Conservation (phyloP, 2,113 vertebrate genomes). For the Cervus canadensis region DNA sequence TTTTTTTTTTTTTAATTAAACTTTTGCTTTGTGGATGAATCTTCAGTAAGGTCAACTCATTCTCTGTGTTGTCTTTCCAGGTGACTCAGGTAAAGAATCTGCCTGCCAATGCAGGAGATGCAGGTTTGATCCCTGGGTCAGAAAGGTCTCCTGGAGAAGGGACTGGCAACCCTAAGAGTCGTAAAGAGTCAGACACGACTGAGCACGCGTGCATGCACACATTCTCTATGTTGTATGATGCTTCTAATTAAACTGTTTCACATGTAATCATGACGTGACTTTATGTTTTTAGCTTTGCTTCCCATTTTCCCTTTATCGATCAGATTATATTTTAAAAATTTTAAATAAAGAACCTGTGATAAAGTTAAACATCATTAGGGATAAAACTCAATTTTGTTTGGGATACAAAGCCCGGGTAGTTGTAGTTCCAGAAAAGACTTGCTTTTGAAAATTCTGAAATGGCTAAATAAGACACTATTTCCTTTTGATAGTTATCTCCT, state of each 20-base stretch:
- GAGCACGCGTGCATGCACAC: rapidly evolving
- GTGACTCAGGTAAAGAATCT: neutral
- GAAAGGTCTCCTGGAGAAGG: neutral
- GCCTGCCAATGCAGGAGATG: neutral
- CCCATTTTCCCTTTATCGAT: neutral
- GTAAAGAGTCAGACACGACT: neutral
- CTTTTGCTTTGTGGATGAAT: neutral
- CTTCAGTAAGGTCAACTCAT: neutral
- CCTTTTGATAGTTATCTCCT: neutral
- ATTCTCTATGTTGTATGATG: neutral
- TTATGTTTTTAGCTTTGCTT: neutral
- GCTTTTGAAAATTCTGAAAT: neutral
- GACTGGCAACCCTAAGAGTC: neutral
- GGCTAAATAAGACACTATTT: neutral
- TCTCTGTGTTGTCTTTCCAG: neutral
- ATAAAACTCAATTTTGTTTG: neutral
- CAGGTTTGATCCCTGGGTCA: neutral
- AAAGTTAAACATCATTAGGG: neutral
- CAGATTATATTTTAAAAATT: neutral
- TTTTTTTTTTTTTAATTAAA: neutral
- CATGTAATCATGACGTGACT: neutral
- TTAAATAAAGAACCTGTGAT: neutral
- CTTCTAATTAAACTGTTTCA: neutral
- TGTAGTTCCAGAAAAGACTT: neutral
- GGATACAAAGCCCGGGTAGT: neutral